phyloP scores from a whole-genome alignment of 1,140 invertebrate species.

The Trachelipus rathkii region DNA sequence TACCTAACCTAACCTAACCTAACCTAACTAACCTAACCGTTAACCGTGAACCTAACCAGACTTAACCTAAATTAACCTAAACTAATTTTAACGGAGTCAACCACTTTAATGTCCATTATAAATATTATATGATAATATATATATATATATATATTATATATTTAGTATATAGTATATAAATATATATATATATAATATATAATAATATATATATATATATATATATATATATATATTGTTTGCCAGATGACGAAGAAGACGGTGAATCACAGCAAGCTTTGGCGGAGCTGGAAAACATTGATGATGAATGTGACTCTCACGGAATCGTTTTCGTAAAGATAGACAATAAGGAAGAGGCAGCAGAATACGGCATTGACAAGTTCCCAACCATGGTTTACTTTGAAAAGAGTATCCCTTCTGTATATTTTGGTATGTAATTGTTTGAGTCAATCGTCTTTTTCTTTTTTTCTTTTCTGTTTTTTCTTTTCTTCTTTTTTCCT shows the following conservation, averaged over 20 bases:
- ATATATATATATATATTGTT: too few species aligned
- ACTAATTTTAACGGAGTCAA: too few species aligned
- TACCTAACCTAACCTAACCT: neutral
- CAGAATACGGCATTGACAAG: slow-evolving; percentile 79
- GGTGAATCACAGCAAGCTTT: slow-evolving; percentile 78
- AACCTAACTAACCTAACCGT: too few species aligned
- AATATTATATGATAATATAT: too few species aligned
- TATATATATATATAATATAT: neutral
- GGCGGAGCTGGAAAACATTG: slow-evolving; percentile 87
- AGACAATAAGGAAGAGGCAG: slow-evolving; percentile 61
- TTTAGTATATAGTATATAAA: too few species aligned
- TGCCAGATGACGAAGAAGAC: slow-evolving; percentile 82
- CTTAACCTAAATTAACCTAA: too few species aligned
- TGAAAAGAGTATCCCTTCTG: slow-evolving; percentile 84
- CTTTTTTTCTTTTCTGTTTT: too few species aligned
- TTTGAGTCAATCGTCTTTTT: neutral
- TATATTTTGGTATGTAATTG: slow-evolving; percentile 73
- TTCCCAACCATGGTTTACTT: slow-evolving; percentile 85
- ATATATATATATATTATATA: too few species aligned
- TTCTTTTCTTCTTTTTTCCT: too few species aligned
- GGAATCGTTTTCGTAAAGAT: slow-evolving; percentile 84
- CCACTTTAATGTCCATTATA: too few species aligned
- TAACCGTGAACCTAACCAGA: neutral
- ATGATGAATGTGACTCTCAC: slow-evolving; percentile 84
- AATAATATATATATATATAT: slow-evolving; percentile 2